Conservation (phyloP, 1,140 invertebrate species). For the Cherax quadricarinatus region DNA sequence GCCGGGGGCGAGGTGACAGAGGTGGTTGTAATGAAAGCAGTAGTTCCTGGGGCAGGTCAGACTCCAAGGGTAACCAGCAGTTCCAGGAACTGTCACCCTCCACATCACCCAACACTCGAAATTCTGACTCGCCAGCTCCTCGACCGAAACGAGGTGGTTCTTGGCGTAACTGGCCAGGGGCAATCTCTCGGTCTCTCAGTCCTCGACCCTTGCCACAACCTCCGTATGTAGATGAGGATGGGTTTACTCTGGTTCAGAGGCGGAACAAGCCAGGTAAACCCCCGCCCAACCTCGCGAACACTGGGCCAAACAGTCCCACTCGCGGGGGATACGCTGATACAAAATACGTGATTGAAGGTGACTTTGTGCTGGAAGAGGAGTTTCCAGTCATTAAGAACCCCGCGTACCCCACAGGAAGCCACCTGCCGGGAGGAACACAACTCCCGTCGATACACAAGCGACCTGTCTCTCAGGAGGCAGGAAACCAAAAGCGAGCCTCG, state of each 20-base stretch:
- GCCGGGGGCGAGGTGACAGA: neutral
- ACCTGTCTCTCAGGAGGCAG: conserved; percentile 32
- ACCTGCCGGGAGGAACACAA: conserved; percentile 15
- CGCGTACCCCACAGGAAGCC: neutral
- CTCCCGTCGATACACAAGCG: conserved; percentile 11
- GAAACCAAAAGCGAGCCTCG: conserved; percentile 6
- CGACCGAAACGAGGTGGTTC: conserved; percentile 37
- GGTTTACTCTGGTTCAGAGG: neutral
- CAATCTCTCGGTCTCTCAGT: conserved; percentile 10
- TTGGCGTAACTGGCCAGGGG: conserved; percentile 15
- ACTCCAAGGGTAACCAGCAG: neutral
- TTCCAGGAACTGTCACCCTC: neutral
- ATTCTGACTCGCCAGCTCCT: conserved; percentile 9
- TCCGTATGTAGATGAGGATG: neutral
- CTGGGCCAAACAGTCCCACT: neutral
- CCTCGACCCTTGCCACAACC: neutral
- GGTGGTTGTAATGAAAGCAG: neutral
- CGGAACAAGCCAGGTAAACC: neutral
- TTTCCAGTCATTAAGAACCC: neutral
- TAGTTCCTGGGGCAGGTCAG: neutral
- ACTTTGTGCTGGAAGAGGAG: conserved; percentile 14
- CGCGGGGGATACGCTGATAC: neutral
- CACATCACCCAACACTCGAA: conserved; percentile 3
- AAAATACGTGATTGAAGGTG: neutral
- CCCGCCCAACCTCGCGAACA: neutral